These are phyloP conservation scores for Melanotaenia duboulayi DNA, from an alignment of 2,113 vertebrate genomes.

Conservation along the genomic window DNA sequence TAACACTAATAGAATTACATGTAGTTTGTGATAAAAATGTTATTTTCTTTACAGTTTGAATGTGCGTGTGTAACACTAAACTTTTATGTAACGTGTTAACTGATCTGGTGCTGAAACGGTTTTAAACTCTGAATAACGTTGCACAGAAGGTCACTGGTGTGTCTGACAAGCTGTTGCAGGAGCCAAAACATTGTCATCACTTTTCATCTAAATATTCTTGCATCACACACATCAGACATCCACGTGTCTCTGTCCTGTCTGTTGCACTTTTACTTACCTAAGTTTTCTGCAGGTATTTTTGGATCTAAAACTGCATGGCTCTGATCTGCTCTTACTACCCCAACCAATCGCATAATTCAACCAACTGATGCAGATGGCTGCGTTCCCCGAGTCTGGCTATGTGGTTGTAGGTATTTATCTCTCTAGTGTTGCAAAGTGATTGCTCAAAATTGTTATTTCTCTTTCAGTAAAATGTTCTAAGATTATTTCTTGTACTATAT, in stretches of 20 bases:
- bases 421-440: not conserved
- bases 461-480: not conserved
- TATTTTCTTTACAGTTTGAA: not conserved
- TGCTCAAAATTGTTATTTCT: not conserved
- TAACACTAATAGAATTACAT: not conserved
- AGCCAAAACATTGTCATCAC: conserved; percentile 31
- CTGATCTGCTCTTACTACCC: not conserved
- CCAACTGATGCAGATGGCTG: not conserved
- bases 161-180: not conserved
- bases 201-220: conserved; percentile 17
- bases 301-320: not conserved
- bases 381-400: not conserved
- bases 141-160: conserved; percentile 48
- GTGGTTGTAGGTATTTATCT: not conserved
- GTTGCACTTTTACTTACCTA: not conserved
- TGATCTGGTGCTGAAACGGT: conserved; percentile 54
- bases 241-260: not conserved
- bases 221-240: not conserved
- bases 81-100: conserved; percentile 51
- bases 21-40: no score
- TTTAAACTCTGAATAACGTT: conserved; percentile 52
- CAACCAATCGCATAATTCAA: not conserved
- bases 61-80: conserved; percentile 14
- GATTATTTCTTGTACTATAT: not conserved
- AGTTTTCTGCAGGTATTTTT: not conserved